A percentile compares a stretch with the other conserved stretches of the same genome.
phyloP scores from a whole-genome alignment of 2,888 invertebrate species.

The Lumbricus terrestris region DNA sequence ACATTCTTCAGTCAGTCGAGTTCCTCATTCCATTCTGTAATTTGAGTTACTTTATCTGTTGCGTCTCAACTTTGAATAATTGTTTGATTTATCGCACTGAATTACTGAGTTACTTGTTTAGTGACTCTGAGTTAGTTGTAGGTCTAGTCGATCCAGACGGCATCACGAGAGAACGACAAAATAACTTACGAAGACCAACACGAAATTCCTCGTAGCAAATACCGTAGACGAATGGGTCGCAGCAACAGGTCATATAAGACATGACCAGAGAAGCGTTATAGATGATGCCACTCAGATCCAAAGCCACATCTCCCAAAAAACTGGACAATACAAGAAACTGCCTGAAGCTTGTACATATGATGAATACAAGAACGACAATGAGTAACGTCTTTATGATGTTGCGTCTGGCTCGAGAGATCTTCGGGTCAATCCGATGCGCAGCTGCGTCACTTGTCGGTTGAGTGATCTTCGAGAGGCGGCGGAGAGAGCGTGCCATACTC shows the following conservation, averaged over 20 bases:
- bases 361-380: not conserved
- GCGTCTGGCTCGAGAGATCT: not conserved
- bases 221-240: not conserved
- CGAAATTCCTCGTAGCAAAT: constrained; percentile 3
- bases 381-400: not conserved
- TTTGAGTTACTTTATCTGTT: too few relatives aligned
- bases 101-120: too few relatives aligned
- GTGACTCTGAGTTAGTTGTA: not conserved
- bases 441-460: not conserved
- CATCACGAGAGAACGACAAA: not conserved
- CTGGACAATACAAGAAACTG: not conserved
- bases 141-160: not conserved
- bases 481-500: not conserved
- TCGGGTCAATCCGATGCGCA: not conserved
- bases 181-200: not conserved
- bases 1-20: too few relatives aligned
- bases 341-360: not conserved
- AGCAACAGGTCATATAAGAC: not conserved
- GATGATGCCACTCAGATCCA: not conserved
- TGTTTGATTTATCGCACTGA: too few relatives aligned
- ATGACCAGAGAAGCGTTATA: not conserved
- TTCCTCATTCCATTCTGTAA: too few relatives aligned
- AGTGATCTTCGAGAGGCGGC: not conserved
- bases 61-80: too few relatives aligned
- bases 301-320: not conserved